These are phyloP conservation scores for Eustalomyia histrio DNA, from an alignment of 2,888 invertebrate species.

Conservation along the genomic window DNA sequence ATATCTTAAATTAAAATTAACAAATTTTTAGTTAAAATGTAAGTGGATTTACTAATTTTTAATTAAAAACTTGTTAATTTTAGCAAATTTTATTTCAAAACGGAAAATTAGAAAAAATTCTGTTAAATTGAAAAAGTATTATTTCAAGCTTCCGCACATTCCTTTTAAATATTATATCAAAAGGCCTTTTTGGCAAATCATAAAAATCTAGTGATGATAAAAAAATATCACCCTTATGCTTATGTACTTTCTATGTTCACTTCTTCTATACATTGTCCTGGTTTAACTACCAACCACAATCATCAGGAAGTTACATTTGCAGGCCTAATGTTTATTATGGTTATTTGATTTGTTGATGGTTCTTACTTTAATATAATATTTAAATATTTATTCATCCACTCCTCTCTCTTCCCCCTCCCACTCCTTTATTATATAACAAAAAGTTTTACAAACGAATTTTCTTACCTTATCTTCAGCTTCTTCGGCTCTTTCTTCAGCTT, in stretches of 20 bases:
- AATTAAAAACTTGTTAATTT: no score
- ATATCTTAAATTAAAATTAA: no score
- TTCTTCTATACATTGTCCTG: neutral
- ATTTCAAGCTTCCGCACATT: no score
- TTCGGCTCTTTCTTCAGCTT: constrained; percentile 94
- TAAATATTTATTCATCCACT: neutral
- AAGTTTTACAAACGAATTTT: neutral
- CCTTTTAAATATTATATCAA: no score
- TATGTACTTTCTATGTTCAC: neutral
- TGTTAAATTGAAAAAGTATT: no score
- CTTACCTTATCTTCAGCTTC: constrained; percentile 97
- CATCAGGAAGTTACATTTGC: constrained; percentile 9
- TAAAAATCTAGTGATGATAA: neutral
- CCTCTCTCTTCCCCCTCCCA: no score
- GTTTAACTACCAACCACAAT: constrained; percentile 12
- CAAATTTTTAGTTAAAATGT: no score
- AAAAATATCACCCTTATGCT: neutral
- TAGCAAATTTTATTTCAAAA: no score
- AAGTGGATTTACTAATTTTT: no score
- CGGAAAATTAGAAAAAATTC: no score
- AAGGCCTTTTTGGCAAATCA: no score
- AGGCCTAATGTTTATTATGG: constrained; percentile 14
- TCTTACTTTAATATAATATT: neutral
- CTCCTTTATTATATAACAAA: no score
- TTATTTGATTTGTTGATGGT: constrained; percentile 10